These are phyloP conservation scores for Volucella inflata DNA, from an alignment of 2,888 invertebrate species.

Conservation along the genomic window DNA sequence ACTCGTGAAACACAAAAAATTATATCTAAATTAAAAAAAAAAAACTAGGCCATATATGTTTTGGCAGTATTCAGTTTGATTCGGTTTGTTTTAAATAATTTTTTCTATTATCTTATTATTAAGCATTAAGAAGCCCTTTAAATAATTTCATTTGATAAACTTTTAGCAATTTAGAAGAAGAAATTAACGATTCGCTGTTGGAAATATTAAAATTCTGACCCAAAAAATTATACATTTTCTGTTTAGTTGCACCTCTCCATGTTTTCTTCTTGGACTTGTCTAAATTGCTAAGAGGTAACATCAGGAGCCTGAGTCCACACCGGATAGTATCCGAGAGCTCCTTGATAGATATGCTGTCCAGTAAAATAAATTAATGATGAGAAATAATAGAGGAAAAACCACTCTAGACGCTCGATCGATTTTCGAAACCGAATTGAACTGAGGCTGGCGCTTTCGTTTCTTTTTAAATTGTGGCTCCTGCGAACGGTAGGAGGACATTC, in stretches of 20 bases:
- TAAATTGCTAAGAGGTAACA: constrained; percentile 84
- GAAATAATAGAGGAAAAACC: constrained; percentile 90
- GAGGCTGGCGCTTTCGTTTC: constrained; percentile 84
- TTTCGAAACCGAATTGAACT: constrained; percentile 92
- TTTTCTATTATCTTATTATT: constrained; percentile 20
- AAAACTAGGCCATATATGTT: constrained; percentile 3
- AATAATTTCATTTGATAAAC: constrained; percentile 27
- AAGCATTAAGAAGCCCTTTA: constrained; percentile 60
- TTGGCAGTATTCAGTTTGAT: constrained; percentile 15
- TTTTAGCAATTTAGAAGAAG: constrained; percentile 75
- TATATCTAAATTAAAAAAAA: neutral
- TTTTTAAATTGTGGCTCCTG: constrained; percentile 82
- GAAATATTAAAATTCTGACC: constrained; percentile 20
- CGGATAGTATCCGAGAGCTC: constrained; percentile 83
- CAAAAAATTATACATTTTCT: constrained; percentile 5
- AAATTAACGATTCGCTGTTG: constrained; percentile 55
- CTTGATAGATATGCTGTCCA: constrained; percentile 90
- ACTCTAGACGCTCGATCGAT: constrained; percentile 90
- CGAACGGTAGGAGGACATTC: constrained; percentile 81
- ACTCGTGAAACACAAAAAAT: neutral
- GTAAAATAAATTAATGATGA: constrained; percentile 90
- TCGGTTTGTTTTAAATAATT: constrained; percentile 19
- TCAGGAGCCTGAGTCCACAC: constrained; percentile 81
- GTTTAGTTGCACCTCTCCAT: constrained; percentile 2
- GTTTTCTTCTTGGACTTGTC: constrained; percentile 81